These are phyloP conservation scores for Nesometra sesokonis DNA, from an alignment of 35 echinoderm and acorn worm genomes.

Conservation along the genomic window DNA sequence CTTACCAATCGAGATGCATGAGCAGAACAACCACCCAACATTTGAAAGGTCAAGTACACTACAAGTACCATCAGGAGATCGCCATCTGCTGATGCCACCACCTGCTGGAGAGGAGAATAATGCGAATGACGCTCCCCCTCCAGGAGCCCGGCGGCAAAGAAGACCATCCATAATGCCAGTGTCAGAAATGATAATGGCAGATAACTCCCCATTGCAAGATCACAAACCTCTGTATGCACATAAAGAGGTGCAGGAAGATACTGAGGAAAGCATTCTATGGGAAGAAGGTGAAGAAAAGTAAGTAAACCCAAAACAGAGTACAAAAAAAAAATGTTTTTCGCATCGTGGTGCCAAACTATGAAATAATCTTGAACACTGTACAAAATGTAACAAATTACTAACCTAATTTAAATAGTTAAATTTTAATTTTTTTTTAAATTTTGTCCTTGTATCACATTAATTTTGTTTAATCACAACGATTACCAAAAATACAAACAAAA, in stretches of 20 bases:
- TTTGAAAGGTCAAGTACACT: not conserved
- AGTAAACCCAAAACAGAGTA: too few species aligned
- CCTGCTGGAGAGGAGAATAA: not conserved
- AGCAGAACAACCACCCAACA: not conserved
- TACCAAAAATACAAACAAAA: too few species aligned
- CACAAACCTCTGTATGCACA: constrained; percentile 74
- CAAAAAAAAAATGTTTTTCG: too few species aligned
- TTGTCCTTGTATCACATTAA: too few species aligned
- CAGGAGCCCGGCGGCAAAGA: constrained; percentile 18
- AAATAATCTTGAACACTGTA: too few species aligned
- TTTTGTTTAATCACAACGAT: too few species aligned
- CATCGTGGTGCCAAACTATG: too few species aligned
- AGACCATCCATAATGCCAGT: constrained; percentile 95
- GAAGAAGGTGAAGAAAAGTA: constrained; percentile 40
- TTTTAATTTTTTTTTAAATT: too few species aligned
- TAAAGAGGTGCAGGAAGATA: constrained; percentile 77
- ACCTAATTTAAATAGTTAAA: too few species aligned
- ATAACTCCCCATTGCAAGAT: constrained; percentile 72
- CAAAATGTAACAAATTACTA: too few species aligned
- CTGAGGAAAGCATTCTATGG: constrained; percentile 65
- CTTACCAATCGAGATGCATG: not conserved
- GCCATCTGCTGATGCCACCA: not conserved
- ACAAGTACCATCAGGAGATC: not conserved
- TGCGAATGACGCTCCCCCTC: constrained; percentile 1
- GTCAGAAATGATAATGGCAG: constrained; percentile 82